phyloP scores from a whole-genome alignment of 2,113 vertebrate genomes.

The Pangasianodon gigas region DNA sequence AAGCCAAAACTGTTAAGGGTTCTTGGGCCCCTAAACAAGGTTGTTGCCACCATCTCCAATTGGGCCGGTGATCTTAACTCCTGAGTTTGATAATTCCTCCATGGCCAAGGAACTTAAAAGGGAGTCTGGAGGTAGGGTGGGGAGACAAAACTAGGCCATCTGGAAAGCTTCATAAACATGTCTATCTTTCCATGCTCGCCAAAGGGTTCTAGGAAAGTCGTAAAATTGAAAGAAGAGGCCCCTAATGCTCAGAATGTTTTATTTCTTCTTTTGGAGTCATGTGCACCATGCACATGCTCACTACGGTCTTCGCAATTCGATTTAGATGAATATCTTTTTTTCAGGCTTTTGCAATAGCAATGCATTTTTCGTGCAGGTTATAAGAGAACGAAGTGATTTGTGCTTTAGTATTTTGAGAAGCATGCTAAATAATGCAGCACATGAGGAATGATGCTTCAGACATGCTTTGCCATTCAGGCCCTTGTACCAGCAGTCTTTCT shows the following conservation, averaged over 20 bases:
- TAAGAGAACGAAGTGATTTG: not conserved
- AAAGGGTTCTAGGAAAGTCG: constrained; percentile 79
- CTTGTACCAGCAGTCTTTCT: not conserved
- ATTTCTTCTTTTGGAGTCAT: constrained; percentile 64
- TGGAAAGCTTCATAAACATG: constrained; percentile 82
- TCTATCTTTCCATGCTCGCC: constrained; percentile 76
- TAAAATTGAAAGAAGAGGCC: constrained; percentile 77
- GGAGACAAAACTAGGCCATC: constrained; percentile 71
- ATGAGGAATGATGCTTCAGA: constrained; percentile 25
- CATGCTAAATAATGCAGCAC: not conserved
- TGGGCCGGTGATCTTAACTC: constrained; percentile 34
- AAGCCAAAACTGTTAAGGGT: not conserved
- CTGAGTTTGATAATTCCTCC: constrained; percentile 78
- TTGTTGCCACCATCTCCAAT: constrained; percentile 14
- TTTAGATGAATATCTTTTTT: not conserved
- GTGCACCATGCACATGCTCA: constrained; percentile 56
- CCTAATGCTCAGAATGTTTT: constrained; percentile 62
- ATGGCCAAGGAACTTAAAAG: constrained; percentile 72
- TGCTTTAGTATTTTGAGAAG: constrained; percentile 1
- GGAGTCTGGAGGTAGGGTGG: constrained; percentile 66
- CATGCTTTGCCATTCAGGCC: constrained; percentile 17
- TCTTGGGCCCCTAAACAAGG: not conserved
- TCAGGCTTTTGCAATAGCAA: not conserved
- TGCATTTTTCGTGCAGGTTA: no score
- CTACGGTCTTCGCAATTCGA: constrained; percentile 35